Percentiles rank a stretch among this genome's conserved stretches.
These are phyloP conservation scores for Eurois occulta DNA, from an alignment of 2,888 invertebrate species.

Conservation along the genomic window DNA sequence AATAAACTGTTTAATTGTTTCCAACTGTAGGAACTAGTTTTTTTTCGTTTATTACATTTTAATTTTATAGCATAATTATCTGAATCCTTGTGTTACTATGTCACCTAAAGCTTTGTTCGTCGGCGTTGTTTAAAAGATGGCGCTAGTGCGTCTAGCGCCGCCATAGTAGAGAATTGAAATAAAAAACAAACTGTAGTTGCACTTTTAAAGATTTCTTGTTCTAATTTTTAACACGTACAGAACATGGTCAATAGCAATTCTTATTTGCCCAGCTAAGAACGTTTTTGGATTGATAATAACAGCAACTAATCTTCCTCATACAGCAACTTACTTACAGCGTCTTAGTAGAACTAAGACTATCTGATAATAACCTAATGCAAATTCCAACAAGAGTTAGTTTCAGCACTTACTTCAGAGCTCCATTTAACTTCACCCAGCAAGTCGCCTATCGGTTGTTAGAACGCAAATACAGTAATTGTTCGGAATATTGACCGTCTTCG, in stretches of 20 bases:
- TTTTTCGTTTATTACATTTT: not conserved
- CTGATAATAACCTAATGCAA: slow-evolving; percentile 21
- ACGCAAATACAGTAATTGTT: slow-evolving; percentile 45
- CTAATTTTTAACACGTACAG: too few species aligned
- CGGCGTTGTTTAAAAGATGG: too few species aligned
- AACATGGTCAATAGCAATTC: too few species aligned
- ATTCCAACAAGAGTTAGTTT: slow-evolving; percentile 17
- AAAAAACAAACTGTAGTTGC: too few species aligned
- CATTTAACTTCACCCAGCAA: slow-evolving; percentile 31
- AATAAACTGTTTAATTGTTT: not conserved
- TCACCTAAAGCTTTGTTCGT: not conserved
- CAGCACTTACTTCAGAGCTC: slow-evolving; percentile 8
- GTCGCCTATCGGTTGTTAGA: slow-evolving; percentile 13
- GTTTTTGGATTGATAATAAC: not conserved
- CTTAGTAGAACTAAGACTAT: not conserved
- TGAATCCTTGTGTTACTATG: not conserved
- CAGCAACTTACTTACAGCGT: too few species aligned
- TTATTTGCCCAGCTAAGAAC: not conserved
- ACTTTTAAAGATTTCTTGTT: too few species aligned
- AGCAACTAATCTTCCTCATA: not conserved
- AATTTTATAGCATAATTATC: not conserved
- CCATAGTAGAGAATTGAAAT: too few species aligned
- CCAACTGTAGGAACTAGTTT: not conserved
- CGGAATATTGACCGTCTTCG: slow-evolving; percentile 40
- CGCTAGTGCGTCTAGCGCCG: too few species aligned